Evolutionary conservation across 2,113 vertebrate species (phyloP).

Genomic region (Genyomyrus donnyi): DNA sequence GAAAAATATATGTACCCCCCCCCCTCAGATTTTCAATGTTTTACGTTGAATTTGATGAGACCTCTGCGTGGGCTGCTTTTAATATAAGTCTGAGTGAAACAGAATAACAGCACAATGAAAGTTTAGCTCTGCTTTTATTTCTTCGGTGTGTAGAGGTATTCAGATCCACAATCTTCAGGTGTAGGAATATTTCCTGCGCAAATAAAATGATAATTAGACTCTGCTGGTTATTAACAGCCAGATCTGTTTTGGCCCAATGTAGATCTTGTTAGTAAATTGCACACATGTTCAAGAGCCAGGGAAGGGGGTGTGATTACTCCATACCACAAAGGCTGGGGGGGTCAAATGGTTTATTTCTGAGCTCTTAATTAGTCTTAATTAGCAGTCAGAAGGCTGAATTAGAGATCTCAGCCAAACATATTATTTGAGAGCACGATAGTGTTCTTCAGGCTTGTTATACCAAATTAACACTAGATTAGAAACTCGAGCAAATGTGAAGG

Average conservation of each 20-base stretch:
- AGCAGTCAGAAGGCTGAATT: background rate
- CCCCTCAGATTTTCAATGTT: background rate
- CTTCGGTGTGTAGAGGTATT: background rate
- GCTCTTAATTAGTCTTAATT: conserved; percentile 1
- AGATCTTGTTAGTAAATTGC: background rate
- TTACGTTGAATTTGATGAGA: background rate
- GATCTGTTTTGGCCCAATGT: background rate
- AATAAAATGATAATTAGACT: background rate
- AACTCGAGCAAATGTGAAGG: background rate
- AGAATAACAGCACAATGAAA: background rate
- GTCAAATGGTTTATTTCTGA: background rate
- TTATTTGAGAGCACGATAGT: background rate
- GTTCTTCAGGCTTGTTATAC: background rate
- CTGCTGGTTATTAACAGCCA: background rate
- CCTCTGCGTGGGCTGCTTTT: background rate
- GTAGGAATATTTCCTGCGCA: background rate
- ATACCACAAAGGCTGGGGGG: background rate
- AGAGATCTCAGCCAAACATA: background rate
- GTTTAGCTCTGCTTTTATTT: background rate
- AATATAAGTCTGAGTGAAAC: background rate
- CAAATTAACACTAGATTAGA: background rate
- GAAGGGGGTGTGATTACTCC: background rate
- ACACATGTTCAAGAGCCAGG: background rate
- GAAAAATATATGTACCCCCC: background rate
- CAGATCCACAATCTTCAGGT: background rate